A percentile compares a stretch with the other conserved stretches of the same genome.
Evolutionary conservation across 2,113 vertebrate species (phyloP).

Genomic region (Pristiophorus japonicus): DNA sequence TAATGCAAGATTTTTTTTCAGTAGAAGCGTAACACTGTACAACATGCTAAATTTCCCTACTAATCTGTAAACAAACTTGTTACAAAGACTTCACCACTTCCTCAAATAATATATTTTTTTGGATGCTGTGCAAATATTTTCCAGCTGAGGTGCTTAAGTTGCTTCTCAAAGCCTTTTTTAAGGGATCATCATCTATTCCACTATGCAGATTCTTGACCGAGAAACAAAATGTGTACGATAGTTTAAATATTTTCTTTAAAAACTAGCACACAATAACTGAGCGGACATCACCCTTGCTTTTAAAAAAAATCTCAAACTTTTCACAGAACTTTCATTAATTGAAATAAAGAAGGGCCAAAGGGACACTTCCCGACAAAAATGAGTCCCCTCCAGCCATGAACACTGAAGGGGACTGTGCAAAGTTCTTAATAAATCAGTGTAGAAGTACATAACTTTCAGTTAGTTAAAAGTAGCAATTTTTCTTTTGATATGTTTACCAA

Average conservation of each 20-base stretch:
- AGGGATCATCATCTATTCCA: background rate
- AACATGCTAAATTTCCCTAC: background rate
- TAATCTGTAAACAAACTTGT: background rate
- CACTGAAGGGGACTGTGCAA: background rate
- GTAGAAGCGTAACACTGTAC: background rate
- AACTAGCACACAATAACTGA: background rate
- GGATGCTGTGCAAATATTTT: background rate
- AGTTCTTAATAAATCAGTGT: background rate
- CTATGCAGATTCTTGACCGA: background rate
- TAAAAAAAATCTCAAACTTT: background rate
- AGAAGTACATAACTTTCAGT: background rate
- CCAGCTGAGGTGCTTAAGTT: background rate
- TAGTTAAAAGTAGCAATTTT: background rate
- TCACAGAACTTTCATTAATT: background rate
- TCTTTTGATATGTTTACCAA: background rate
- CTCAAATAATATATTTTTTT: background rate
- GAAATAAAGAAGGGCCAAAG: background rate
- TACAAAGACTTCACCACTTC: background rate
- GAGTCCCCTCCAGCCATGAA: background rate
- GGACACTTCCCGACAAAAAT: background rate
- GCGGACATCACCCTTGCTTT: background rate
- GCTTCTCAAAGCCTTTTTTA: background rate
- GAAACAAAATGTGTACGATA: background rate
- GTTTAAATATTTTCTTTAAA: background rate
- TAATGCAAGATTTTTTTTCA: background rate